Base-by-base conservation (phyloP, 2,888 invertebrate genomes). In the Malthinus flaveolus region DNA sequence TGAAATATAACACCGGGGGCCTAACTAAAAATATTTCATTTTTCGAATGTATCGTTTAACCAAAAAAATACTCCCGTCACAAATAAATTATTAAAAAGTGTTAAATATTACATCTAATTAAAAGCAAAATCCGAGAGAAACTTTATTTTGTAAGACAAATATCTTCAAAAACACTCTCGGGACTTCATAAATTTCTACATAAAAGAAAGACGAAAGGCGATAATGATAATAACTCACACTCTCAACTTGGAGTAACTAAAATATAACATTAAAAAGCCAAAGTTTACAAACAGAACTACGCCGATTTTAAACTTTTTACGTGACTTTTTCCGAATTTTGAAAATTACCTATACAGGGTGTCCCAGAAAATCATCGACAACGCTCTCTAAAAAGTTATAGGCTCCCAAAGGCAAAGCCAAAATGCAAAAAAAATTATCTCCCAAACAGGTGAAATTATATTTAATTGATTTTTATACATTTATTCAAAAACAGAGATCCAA, bases 71-170 rank as follows among this genome's bases (percentile, higher is more conserved):
- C n/a, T n/a, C n/a, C 3, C 23, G 5, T 23, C 23, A 23, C 5
- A 23, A 64, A 64, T 59, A 62, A 57, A 55, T 60, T 56, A 56
- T 64, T 64, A 64, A 57, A 62, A 63, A 66, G 64, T 57, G 63
- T 63, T 66, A 66, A 67, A 67, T 66, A 66, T 66, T 65, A 64
- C 63, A 67, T 65, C 66, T 68, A 68, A 68, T 68, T 68, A 68
- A 68, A 66, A 65, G 58, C 53, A 54, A 59, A 62, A 63, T 62
- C 60, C 58, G 62, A 57, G 61, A 62, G 61, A 47, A 48, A 64
- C 58, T 60, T 64, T 53, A 59, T 62, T 59, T 56, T 59, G 59
- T 51, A 60, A 62, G 62, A 64, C 54, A 63, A 66, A 64, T 63
- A 63, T 65, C 63, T 65, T 64, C 66, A 68, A 68, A 68, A 68